These are phyloP conservation scores for Pocillopora damicornis DNA, from an alignment of 64 coral and sea anemone genomes.

Conservation along the genomic window DNA sequence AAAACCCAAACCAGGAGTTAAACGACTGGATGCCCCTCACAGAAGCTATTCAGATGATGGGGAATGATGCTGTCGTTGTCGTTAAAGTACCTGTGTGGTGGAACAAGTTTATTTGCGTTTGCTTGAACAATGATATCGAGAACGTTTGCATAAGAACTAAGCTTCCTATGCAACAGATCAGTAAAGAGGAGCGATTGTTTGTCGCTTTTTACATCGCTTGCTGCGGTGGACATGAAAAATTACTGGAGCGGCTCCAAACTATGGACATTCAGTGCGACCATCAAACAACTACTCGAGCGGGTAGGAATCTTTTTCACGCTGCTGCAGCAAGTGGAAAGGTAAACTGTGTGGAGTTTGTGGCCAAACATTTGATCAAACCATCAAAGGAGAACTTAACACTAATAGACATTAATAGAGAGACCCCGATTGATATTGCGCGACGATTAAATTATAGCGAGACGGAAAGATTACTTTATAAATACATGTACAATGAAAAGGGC, in stretches of 20 bases:
- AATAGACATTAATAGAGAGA: conserved; percentile 66
- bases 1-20: conserved; percentile 27
- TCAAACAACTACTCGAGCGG: conserved; percentile 37
- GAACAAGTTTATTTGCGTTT: conserved; percentile 80
- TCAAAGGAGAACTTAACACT: conserved; percentile 48
- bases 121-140: conserved; percentile 74
- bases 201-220: conserved; percentile 73
- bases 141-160: conserved; percentile 75
- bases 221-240: conserved; percentile 47
- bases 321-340: conserved; percentile 46
- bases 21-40: conserved; percentile 50
- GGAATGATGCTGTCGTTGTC: conserved; percentile 9
- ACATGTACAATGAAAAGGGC: conserved; percentile 22
- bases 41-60: conserved; percentile 3
- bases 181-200: conserved; percentile 69
- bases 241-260: conserved; percentile 30
- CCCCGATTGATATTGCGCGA: conserved; percentile 54
- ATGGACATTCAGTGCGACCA: conserved; percentile 40
- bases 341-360: conserved; percentile 56
- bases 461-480: conserved; percentile 58
- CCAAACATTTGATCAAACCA: conserved; percentile 54
- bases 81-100: conserved; percentile 86
- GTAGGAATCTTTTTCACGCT: conserved; percentile 71
- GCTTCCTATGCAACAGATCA: conserved; percentile 84
- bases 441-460: conserved; percentile 49